Conservation (phyloP, 2,888 invertebrate genomes). For the Hirtodrosophila alboralis region DNA sequence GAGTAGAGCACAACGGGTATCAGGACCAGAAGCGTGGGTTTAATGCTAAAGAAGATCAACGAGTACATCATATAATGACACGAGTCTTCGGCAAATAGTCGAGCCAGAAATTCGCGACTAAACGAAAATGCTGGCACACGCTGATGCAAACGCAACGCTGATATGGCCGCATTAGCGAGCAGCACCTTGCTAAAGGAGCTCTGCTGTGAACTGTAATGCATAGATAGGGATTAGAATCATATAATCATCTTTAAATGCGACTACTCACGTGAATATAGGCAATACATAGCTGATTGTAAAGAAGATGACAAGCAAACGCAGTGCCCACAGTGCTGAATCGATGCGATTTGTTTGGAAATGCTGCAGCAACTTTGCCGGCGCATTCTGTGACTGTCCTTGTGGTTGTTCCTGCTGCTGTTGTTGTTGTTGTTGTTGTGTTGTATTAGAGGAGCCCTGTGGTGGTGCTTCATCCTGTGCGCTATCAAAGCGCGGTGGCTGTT, state of each 20-base stretch:
- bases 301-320: constrained; percentile 92
- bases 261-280: constrained; percentile 93
- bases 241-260: background rate
- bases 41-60: constrained; percentile 95
- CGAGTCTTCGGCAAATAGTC: constrained; percentile 94
- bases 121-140: constrained; percentile 93
- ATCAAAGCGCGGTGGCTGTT: constrained; percentile 55
- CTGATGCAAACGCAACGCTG: constrained; percentile 97
- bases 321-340: constrained; percentile 94
- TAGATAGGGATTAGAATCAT: no score
- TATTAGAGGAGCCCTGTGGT: constrained; percentile 19
- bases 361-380: constrained; percentile 85
- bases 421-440: constrained; percentile 38
- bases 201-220: constrained; percentile 88
- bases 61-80: constrained; percentile 98
- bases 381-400: constrained; percentile 62
- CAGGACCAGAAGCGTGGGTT: constrained; percentile 94
- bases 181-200: constrained; percentile 96
- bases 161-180: constrained; percentile 96
- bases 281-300: constrained; percentile 93
- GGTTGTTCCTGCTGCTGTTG: constrained; percentile 51
- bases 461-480: constrained; percentile 52
- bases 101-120: constrained; percentile 91
- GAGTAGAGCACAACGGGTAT: constrained; percentile 96
- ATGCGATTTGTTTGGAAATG: constrained; percentile 93